Conservation (phyloP, 2,113 vertebrate genomes). For the Forbesichthys papilliferus region DNA sequence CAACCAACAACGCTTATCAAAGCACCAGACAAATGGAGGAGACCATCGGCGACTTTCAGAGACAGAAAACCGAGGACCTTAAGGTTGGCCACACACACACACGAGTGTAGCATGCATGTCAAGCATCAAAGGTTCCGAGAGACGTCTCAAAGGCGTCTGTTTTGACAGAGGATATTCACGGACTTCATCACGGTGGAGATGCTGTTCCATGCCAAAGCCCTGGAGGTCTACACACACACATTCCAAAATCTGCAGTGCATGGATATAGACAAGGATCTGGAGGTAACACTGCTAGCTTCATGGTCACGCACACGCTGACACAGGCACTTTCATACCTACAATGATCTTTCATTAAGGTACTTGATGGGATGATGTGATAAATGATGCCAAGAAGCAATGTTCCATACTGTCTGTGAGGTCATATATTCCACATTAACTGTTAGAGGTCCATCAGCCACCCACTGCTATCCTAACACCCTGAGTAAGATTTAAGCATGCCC, state of each 20-base stretch:
- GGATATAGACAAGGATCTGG: slow-evolving; percentile 75
- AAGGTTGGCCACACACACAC: slow-evolving; percentile 65
- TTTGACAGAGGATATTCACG: slow-evolving; percentile 73
- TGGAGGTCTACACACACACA: slow-evolving; percentile 82
- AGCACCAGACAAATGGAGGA: slow-evolving; percentile 78
- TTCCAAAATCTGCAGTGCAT: slow-evolving; percentile 76
- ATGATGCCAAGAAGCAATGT: no score
- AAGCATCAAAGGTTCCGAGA: not conserved
- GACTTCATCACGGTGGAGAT: slow-evolving; percentile 86
- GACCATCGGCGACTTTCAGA: slow-evolving; percentile 77
- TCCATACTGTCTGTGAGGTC: no score
- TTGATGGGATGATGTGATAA: no score
- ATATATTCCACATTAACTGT: no score
- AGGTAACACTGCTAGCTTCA: slow-evolving; percentile 64
- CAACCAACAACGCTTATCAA: slow-evolving; percentile 70
- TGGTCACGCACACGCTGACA: not conserved
- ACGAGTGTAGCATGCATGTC: not conserved
- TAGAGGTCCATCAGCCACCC: no score
- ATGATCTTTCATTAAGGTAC: not conserved
- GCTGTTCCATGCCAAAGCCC: slow-evolving; percentile 82
- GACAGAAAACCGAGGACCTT: slow-evolving; percentile 80
- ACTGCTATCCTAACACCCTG: no score
- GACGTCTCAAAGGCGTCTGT: not conserved
- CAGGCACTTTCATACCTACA: not conserved
- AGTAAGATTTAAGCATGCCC: no score